Evolutionary conservation across 2,888 invertebrate species (phyloP), one percentile per base, ranked within the genome.

Genomic region (Congeria kusceri): DNA sequence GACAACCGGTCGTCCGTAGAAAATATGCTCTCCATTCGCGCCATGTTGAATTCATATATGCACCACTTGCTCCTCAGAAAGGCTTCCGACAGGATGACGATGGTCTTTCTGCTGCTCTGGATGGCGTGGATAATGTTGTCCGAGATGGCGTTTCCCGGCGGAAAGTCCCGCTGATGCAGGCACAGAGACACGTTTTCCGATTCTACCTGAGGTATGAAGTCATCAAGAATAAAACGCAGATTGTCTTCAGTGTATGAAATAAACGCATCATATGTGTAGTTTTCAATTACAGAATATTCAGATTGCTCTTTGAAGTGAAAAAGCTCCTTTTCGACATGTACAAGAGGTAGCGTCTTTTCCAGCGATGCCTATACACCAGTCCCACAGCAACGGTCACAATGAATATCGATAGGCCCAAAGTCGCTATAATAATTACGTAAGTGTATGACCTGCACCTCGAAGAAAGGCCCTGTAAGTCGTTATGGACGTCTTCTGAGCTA

Each of bases 21-120:
- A 47, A 76, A 82, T 13, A 82, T 78, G 61, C 81, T 78, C 53
- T 86, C 86, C 83, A 84, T 79, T 53, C 77, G 32, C 0, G 87
- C 86, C 75, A 84, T 86, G 20, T 84, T 77, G 25, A 88, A 82
- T 71, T 89, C 89, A 57, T 83, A 86, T 58, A 85, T 66, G 64
- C 88, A 88, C 79, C 80, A 87, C 18, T 82, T 66, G 56, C 86
- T 86, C 9, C 67, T n/a, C 9, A 86, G 29, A 64, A 85, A 89
- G 11, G 47, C 64, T 18, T 63, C 58, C 9, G 85, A 79, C 18
- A 89, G 29, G 11, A 89, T 20, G 49, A 81, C 73, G 4, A 89
- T 64, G 0, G 85, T 87, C 57, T 86, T 86, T 58, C 72, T 79
- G 58, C 89, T 88, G 27, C 65, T 72, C 47, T 75, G 44, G 3